Evolutionary conservation across 2,113 vertebrate species (phyloP), one percentile per base, ranked within the genome.

Genomic region (Dendrocopos noguchii): DNA sequence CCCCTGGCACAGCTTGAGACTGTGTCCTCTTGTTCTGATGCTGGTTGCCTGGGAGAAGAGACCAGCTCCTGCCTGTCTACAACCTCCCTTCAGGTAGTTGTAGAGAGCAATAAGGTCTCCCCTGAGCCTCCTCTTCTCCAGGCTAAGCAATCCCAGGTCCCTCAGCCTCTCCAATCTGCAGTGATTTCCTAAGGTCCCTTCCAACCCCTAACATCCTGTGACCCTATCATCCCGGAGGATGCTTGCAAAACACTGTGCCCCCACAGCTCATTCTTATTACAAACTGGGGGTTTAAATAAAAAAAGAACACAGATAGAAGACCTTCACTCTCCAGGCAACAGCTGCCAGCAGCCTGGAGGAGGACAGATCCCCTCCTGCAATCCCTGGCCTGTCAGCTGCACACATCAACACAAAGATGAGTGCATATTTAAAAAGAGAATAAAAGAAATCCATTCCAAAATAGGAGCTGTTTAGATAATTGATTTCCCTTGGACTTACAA

Each of bases 401-500:
- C 46, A 10, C 66, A 31, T 10, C 82, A 72, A 64, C 63, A 16
- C 91, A 93, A 88, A 94, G 82, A 86, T 59, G 81, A 92, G 79
- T 34, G 46, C 53, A 6, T 31, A 52, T 92, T 87, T 77, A 25
- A 50, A 80, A 80, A 46, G 67, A 50, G 89, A 93, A 95, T 91
- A 87, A 95, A 44, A 95, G 94, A 89, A 95, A 89, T 20, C 84
- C 82, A 47, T 78, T 83, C 68, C 81, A 15, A n/a, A 12, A 20
- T 1, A 2, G 91, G 68, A 56, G 68, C 46, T 85, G 87, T 90
- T 96, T 78, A 53, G 94, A 86, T 93, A 94, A 94, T 95, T 94
- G 87, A 96, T 96, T 96, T 95, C 93, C 81, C 75, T 93, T 39
- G 87, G 89, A 93, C 68, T 96, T 28, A n/a, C 42, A 44, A 90